Percentiles rank a stretch among this genome's conserved stretches.
These are phyloP conservation scores for Drosophila formosana DNA, from an alignment of 2,888 invertebrate species.

Conservation along the genomic window DNA sequence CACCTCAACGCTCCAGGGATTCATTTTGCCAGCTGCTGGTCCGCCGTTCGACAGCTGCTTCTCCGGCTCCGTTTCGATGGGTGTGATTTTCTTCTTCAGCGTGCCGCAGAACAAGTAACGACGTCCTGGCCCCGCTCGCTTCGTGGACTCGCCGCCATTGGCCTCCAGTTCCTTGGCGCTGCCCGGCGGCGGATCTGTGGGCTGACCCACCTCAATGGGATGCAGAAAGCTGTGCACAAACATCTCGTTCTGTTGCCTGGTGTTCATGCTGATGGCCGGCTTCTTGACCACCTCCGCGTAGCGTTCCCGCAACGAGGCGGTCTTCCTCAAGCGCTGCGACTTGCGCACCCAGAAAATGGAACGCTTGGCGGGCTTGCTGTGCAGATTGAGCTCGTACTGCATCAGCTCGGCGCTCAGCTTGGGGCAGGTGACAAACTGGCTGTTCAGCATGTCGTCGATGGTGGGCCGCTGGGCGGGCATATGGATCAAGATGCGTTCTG, in stretches of 20 bases:
- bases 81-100: constrained; percentile 84
- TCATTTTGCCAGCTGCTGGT: constrained; percentile 61
- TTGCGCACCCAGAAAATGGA: constrained; percentile 84
- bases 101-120: constrained; percentile 83
- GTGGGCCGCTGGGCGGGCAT: constrained; percentile 85
- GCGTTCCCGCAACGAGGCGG: constrained; percentile 83
- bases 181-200: constrained; percentile 16
- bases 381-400: constrained; percentile 83
- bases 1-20: constrained; percentile 80
- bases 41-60: constrained; percentile 77
- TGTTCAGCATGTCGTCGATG: constrained; percentile 85
- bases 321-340: constrained; percentile 83
- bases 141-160: constrained; percentile 59
- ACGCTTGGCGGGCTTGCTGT: constrained; percentile 81
- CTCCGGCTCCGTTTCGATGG: constrained; percentile 83
- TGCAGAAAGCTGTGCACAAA: constrained; percentile 84
- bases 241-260: constrained; percentile 83
- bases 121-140: constrained; percentile 66
- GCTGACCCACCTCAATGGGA: constrained; percentile 80
- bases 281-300: constrained; percentile 84
- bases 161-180: constrained; percentile 59
- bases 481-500: constrained; percentile 86
- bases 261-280: constrained; percentile 84
- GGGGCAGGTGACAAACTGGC: constrained; percentile 87
- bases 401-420: constrained; percentile 83